Evolutionary conservation across 2,113 vertebrate species (phyloP), one percentile per base, ranked within the genome.

Genomic region (Accipiter cooperii): DNA sequence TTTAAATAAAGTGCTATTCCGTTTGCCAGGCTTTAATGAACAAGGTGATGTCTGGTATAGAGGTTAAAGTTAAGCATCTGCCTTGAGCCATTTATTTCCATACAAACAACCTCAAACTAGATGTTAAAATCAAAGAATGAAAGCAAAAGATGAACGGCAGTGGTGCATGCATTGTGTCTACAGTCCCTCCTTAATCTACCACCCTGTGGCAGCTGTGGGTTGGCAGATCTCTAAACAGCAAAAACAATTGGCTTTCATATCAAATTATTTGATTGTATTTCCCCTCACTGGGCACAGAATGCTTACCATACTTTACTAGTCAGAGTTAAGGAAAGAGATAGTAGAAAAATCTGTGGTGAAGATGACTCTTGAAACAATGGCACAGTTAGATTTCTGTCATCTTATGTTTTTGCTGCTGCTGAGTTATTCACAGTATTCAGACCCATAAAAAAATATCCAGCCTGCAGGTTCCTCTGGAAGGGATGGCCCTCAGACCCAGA

Each of bases 61-160:
- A 93, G 17, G 17, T 61, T 85, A 80, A 84, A 75, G n/a, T 40
- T 73, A 73, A 77, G 24, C 25, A 75, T 49, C 66, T 90, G 52
- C 46, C 55, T 73, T 86, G n/a, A 81, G 51, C 31, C 15, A 34
- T 81, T 92, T 93, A 73, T 74, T 91, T 91, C 14, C 17, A 5
- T 42, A 25, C 1, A 49, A 6, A 66, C 14, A 71, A 87, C 46
- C 19, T 69, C 25, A 85, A 83, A 71, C 25, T 83, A 12, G 11
- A 57, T 64, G 90, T 75, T 71, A 42, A 82, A 92, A 22, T 66
- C 40, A 83, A 73, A 86, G 68, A 96, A 84, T 64, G 28, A 68
- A 36, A 84, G 38, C 33, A 85, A 52, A 38, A 93, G 9, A 49
- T 34, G 33, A 93, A 36, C 51, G 36, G 36, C 25, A 77, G n/a